phyloP scores from a whole-genome alignment of 2,888 invertebrate species.

The Lasius fuliginosus region DNA sequence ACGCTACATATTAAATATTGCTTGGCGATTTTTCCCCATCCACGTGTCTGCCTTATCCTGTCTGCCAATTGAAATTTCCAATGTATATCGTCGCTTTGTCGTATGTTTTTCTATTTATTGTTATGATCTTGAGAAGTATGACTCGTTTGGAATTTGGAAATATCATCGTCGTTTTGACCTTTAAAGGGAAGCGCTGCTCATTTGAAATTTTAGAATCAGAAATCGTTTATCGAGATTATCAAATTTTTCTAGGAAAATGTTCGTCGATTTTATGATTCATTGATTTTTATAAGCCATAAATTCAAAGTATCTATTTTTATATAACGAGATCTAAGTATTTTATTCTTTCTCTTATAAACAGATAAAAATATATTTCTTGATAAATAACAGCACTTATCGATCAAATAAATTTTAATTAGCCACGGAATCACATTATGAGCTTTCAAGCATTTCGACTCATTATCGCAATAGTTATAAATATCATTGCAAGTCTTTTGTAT shows the following conservation, averaged over 20 bases:
- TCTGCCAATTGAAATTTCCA: constrained; percentile 30
- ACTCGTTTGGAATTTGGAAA: constrained; percentile 45
- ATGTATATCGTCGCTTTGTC: not conserved
- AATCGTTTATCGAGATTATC: not conserved
- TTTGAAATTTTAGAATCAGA: constrained; percentile 7
- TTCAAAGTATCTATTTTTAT: not conserved
- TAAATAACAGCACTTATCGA: not conserved
- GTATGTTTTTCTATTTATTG: constrained; percentile 49
- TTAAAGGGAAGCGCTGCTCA: constrained; percentile 12
- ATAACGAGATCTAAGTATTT: not conserved
- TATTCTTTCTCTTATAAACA: not conserved
- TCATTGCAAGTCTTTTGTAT: not conserved
- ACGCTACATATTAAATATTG: not conserved
- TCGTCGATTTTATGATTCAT: not conserved
- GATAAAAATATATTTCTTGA: not conserved
- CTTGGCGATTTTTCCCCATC: not conserved
- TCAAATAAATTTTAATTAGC: not conserved
- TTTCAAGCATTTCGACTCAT: not conserved
- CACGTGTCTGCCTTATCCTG: not conserved
- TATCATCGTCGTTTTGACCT: constrained; percentile 35
- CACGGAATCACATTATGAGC: not conserved
- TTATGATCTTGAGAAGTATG: constrained; percentile 40
- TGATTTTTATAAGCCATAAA: not conserved
- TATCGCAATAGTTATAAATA: not conserved
- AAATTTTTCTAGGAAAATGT: not conserved